Conservation (phyloP, 53 echinoderm and acorn worm species). For the Holothuria leucospilota region DNA sequence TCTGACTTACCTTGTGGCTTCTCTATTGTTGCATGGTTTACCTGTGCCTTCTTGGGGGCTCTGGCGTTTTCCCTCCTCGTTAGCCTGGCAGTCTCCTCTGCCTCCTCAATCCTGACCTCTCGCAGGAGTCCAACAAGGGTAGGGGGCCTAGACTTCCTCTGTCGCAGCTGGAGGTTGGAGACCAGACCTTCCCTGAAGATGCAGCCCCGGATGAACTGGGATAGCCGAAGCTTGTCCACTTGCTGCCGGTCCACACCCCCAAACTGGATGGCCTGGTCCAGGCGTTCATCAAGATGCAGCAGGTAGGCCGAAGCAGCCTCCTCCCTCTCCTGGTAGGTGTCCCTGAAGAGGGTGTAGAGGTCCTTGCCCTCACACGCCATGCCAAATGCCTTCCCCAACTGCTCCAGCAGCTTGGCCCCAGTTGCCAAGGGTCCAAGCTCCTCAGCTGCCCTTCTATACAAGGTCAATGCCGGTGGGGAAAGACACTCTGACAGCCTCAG, state of each 20-base stretch:
- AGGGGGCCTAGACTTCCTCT: neutral
- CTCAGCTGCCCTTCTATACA: constrained; percentile 39
- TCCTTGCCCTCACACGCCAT: constrained; percentile 61
- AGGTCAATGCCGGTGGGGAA: constrained; percentile 57
- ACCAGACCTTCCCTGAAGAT: constrained; percentile 36
- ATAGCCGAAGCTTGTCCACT: constrained; percentile 51
- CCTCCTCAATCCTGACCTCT: constrained; percentile 10
- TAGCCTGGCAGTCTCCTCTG: neutral
- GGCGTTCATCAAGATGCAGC: constrained; percentile 24
- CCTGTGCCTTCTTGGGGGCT: neutral
- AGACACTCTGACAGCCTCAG: constrained; percentile 48
- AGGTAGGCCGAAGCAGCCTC: constrained; percentile 55
- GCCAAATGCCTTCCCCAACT: constrained; percentile 52
- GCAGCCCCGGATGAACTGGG: constrained; percentile 60
- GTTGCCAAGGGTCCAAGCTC: constrained; percentile 20
- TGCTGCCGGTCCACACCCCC: constrained; percentile 48
- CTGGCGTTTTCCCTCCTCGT: neutral
- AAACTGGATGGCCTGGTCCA: constrained; percentile 46
- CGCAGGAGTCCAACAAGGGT: neutral
- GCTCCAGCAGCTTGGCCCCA: constrained; percentile 35
- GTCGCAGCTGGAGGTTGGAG: constrained; percentile 2
- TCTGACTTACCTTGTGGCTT: neutral
- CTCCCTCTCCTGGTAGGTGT: constrained; percentile 42
- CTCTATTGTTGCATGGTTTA: neutral
- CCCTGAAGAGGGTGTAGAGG: constrained; percentile 47